A percentile compares a stretch with the other conserved stretches of the same genome.
These are phyloP conservation scores for Lipophrys pholis DNA, from an alignment of 2,113 vertebrate genomes.

Conservation along the genomic window DNA sequence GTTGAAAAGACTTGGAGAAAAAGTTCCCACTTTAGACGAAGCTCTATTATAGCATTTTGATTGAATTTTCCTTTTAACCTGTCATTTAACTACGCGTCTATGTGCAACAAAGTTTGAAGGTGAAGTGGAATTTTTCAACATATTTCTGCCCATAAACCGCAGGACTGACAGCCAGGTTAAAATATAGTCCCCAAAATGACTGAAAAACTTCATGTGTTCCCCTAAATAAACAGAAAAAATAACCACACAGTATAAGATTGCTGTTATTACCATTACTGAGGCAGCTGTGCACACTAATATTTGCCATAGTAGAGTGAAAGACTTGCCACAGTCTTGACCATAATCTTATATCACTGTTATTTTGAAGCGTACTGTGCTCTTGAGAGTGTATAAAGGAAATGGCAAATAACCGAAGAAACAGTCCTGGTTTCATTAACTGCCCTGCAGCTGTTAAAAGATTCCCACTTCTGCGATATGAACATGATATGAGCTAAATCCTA, in stretches of 20 bases:
- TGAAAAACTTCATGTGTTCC: not conserved
- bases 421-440: not conserved
- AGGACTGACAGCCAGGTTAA: constrained; percentile 9
- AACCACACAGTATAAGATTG: constrained; percentile 40
- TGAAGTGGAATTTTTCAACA: not conserved
- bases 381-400: not conserved
- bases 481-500: not conserved
- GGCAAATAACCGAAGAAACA: not conserved
- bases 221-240: constrained; percentile 16
- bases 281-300: constrained; percentile 12
- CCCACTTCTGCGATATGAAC: not conserved
- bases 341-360: constrained; percentile 13
- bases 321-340: constrained; percentile 24
- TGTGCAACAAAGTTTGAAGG: not conserved
- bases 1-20: too few relatives aligned
- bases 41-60: not conserved
- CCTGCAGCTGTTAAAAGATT: not conserved
- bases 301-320: not conserved
- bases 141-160: constrained; percentile 7
- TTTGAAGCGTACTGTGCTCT: not conserved
- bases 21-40: too few relatives aligned
- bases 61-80: not conserved
- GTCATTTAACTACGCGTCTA: not conserved
- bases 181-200: not conserved
- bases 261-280: constrained; percentile 35